Percentiles rank a stretch among this genome's conserved stretches.
Evolutionary conservation across 2,888 invertebrate genomes (phyloP).

Genomic region (Rhagium mordax): DNA sequence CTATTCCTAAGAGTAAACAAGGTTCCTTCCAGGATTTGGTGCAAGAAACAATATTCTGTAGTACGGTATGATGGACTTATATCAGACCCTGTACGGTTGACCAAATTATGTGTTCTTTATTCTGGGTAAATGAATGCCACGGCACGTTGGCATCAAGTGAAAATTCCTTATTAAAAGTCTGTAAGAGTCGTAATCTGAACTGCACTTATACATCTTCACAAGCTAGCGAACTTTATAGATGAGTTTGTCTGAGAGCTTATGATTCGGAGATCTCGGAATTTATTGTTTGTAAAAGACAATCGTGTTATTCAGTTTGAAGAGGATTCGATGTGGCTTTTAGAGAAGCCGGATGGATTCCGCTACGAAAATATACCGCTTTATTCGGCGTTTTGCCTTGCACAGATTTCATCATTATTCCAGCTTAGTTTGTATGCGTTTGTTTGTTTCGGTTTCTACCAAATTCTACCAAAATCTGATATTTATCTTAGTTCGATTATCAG

Average conservation of each 20-base stretch:
- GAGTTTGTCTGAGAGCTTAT: slow-evolving; percentile 20
- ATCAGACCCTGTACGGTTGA: too few relatives aligned
- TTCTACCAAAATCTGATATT: too few relatives aligned
- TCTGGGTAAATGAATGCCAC: too few relatives aligned
- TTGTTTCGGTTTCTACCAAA: too few relatives aligned
- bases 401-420: slow-evolving; percentile 11
- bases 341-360: slow-evolving; percentile 24
- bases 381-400: slow-evolving; percentile 11
- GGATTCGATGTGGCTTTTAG: slow-evolving; percentile 35
- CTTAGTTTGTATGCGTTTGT: neutral
- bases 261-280: slow-evolving; percentile 37
- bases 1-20: too few relatives aligned
- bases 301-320: slow-evolving; percentile 40
- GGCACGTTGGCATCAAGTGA: slow-evolving; percentile 4
- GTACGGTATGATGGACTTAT: too few relatives aligned
- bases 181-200: slow-evolving; percentile 5
- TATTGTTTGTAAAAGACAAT: slow-evolving; percentile 42
- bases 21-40: too few relatives aligned
- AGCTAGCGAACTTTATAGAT: slow-evolving; percentile 30
- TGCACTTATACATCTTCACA: slow-evolving; percentile 32
- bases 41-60: neutral
- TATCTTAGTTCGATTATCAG: too few relatives aligned
- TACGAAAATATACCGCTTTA: slow-evolving; percentile 19
- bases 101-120: too few relatives aligned
- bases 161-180: neutral